A percentile compares a stretch with the other conserved stretches of the same genome.
phyloP scores from a whole-genome alignment of 2,888 invertebrate genomes.

The Himalopsyche tibetana region DNA sequence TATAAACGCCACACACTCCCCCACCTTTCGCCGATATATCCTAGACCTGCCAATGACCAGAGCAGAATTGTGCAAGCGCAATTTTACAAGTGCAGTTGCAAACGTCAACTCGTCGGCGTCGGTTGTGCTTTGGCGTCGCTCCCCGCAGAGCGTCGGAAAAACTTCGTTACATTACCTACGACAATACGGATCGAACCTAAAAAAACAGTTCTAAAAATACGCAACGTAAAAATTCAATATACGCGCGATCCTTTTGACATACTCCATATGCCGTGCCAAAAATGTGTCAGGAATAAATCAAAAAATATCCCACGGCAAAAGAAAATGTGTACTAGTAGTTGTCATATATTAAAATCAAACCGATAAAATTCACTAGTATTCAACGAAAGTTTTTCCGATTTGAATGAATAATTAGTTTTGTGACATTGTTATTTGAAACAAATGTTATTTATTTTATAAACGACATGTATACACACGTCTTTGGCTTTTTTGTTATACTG shows the following conservation, averaged over 20 bases:
- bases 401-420: background rate
- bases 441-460: slow-evolving; percentile 24
- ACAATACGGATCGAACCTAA: background rate
- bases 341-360: background rate
- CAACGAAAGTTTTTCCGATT: background rate
- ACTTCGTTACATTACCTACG: slow-evolving; percentile 16
- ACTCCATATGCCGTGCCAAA: slow-evolving; percentile 21
- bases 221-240: background rate
- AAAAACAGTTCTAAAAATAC: background rate
- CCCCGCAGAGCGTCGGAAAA: slow-evolving; percentile 5
- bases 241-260: background rate
- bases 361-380: background rate
- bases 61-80: slow-evolving; percentile 23
- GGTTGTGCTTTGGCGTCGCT: slow-evolving; percentile 9
- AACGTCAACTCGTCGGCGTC: slow-evolving; percentile 8
- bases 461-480: slow-evolving; percentile 38
- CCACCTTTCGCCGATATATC: background rate
- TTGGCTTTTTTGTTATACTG: slow-evolving; percentile 29
- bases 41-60: background rate
- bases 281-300: background rate
- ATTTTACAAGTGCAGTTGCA: slow-evolving; percentile 16
- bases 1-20: background rate
- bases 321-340: background rate
- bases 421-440: background rate
- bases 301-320: background rate